These are phyloP conservation scores for Gymnothorax javanicus DNA, from an alignment of 2,797 vertebrate genomes.

Conservation along the genomic window DNA sequence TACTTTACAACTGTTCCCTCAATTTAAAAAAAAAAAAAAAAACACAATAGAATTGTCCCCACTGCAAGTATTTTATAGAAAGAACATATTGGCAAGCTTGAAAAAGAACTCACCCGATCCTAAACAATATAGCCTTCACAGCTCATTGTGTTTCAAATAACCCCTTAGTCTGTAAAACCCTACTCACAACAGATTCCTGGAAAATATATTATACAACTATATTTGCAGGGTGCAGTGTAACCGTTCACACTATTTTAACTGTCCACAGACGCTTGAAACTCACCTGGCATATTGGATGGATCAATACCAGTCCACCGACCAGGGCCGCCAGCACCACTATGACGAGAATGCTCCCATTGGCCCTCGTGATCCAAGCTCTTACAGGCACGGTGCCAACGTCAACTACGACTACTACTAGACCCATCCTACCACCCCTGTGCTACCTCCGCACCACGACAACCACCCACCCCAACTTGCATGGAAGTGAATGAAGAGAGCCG, in stretches of 20 bases:
- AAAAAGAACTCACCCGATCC: no score
- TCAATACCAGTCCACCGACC: constrained; percentile 74
- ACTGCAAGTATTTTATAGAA: no score
- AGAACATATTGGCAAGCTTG: no score
- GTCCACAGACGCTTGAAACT: constrained; percentile 86
- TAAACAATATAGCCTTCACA: neutral
- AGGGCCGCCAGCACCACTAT: constrained; percentile 87
- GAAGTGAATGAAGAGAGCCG: no score
- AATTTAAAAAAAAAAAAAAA: neutral
- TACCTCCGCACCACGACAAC: no score
- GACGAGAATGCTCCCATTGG: constrained; percentile 87
- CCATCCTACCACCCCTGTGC: neutral
- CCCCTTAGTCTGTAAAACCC: neutral
- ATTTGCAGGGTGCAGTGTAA: neutral
- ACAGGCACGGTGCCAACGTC: constrained; percentile 85
- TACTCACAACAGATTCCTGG: neutral
- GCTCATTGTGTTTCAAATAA: neutral
- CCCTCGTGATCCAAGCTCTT: constrained; percentile 68
- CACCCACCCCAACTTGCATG: neutral
- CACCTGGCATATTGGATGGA: constrained; percentile 89
- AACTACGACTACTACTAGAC: constrained; percentile 92
- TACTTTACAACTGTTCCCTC: no score
- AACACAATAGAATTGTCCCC: neutral
- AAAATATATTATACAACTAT: neutral
- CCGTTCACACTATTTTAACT: neutral